Base-by-base conservation (phyloP, 1,140 invertebrate genomes). In the Brachionus paranguensis region DNA sequence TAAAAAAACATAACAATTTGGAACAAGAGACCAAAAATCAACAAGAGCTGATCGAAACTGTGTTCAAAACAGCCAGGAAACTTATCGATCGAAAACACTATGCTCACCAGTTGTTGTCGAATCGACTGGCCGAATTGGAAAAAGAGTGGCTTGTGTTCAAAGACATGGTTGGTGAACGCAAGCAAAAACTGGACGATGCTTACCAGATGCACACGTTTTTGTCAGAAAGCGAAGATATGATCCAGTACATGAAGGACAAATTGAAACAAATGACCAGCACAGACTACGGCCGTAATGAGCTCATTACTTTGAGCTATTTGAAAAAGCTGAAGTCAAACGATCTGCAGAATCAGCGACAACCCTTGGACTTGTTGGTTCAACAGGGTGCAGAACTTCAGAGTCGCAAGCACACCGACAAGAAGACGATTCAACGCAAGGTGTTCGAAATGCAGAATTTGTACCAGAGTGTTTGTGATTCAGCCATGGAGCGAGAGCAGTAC, bases 1-100 rank as follows among this genome's bases (percentile, higher is more conserved):
- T 81, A 8, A 81, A 81, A 81, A 81, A 81, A n/a, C 78, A 81
- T 14, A 12, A n/a, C 17, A 60, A 47, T 24, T 68, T 81, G 37
- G 78, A 81, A n/a, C 53, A 81, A 68, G 78, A 81, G 24, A 81
- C 53, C 8, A 17, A 20, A 17, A 60, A 20, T 41, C 78, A 81
- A 14, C 50, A 68, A 17, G 41, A 10, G 17, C 17, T 37, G 17
- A 43, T 81, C 7, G 24, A 81, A 64, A 68, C 0, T 45, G 78
- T 81, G n/a, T 81, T 81, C 8, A 81, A 81, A 45, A 17, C 78
- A 14, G 41, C 33, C 24, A 17, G 29, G 4, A 27, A 64, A 41
- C 27, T 81, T 12, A 37, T 81, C 11, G 50, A 65, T 5, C 27
- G 55, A 20, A 60, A 81, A 24, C 78, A 81, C 11, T 81, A 81